Percentiles rank a stretch among this genome's conserved stretches.
These are phyloP conservation scores for Drosophila rellima DNA, from an alignment of 2,888 invertebrate genomes.

Conservation along the genomic window DNA sequence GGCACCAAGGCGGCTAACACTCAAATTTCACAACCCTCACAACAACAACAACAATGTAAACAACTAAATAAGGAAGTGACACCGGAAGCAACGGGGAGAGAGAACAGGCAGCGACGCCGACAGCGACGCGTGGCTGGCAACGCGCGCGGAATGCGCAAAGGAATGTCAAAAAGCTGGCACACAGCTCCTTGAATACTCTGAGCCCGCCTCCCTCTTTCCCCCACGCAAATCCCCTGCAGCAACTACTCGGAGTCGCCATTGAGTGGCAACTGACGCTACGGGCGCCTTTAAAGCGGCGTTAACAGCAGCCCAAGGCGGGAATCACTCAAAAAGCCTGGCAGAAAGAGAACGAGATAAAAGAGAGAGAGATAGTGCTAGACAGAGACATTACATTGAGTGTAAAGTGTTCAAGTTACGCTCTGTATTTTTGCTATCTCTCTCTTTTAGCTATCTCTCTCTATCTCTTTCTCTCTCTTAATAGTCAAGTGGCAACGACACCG, in stretches of 20 bases:
- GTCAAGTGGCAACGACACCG: conserved; percentile 73
- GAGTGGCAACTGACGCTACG: conserved; percentile 47
- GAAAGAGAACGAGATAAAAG: conserved; percentile 1
- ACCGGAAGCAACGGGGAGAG: conserved; percentile 65
- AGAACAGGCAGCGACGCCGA: conserved; percentile 29
- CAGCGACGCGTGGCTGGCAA: conserved; percentile 50
- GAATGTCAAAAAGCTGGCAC: conserved; percentile 55
- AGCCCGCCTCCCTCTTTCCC: neutral
- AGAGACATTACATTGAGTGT: conserved; percentile 44
- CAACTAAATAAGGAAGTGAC: conserved; percentile 82
- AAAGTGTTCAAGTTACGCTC: conserved; percentile 20
- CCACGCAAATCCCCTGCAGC: neutral
- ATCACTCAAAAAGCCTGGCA: conserved; percentile 51
- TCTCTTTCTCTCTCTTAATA: conserved; percentile 10
- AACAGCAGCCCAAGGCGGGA: conserved; percentile 57
- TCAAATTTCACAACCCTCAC: conserved; percentile 56
- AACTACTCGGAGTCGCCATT: conserved; percentile 18
- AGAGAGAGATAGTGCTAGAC: conserved; percentile 2
- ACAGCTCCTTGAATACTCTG: conserved; percentile 12
- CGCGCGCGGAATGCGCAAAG: conserved; percentile 69
- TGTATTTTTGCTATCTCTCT: conserved; percentile 22
- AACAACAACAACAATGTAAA: conserved; percentile 65
- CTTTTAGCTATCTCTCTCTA: conserved; percentile 19
- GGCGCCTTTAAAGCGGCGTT: conserved; percentile 39
- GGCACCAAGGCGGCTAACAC: conserved; percentile 3